A percentile compares a stretch with the other conserved stretches of the same genome.
phyloP scores from a whole-genome alignment of 2,888 invertebrate species.

The Tetragnatha montana region DNA sequence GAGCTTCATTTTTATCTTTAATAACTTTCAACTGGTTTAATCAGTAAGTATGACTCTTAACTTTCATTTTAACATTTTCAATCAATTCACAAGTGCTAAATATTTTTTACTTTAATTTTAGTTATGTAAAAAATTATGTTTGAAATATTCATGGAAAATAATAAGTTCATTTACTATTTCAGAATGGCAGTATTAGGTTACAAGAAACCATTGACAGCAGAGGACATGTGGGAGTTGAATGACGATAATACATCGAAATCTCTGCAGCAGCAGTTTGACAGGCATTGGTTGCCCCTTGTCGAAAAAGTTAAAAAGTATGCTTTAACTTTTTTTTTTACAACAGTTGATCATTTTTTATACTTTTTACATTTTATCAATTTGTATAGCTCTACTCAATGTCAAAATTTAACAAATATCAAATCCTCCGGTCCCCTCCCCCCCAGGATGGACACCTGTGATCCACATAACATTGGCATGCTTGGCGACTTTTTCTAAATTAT shows the following conservation, averaged over 20 bases:
- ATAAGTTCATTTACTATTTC: not conserved
- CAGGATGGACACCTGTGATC: too few species aligned
- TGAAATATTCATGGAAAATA: not conserved
- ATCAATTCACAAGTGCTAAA: not conserved
- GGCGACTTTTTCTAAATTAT: too few species aligned
- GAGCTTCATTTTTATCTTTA: slow-evolving; percentile 75
- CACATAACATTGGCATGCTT: too few species aligned
- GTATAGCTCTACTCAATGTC: not conserved
- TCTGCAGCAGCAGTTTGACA: slow-evolving; percentile 75
- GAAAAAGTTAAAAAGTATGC: slow-evolving; percentile 50
- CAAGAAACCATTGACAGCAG: slow-evolving; percentile 74
- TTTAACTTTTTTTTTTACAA: not conserved
- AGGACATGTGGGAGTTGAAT: slow-evolving; percentile 76
- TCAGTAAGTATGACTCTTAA: slow-evolving; percentile 73
- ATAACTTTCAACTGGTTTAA: slow-evolving; percentile 77
- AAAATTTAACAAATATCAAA: too few species aligned
- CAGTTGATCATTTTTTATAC: not conserved
- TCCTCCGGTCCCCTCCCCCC: too few species aligned
- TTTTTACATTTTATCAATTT: not conserved
- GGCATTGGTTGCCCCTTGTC: slow-evolving; percentile 73
- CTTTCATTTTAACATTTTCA: not conserved
- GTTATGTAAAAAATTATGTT: not conserved
- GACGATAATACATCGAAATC: slow-evolving; percentile 74
- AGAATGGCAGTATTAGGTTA: slow-evolving; percentile 76
- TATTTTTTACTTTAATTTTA: not conserved